Conservation (phyloP, 1,140 invertebrate species). For the Atopsyche davidsoni region DNA sequence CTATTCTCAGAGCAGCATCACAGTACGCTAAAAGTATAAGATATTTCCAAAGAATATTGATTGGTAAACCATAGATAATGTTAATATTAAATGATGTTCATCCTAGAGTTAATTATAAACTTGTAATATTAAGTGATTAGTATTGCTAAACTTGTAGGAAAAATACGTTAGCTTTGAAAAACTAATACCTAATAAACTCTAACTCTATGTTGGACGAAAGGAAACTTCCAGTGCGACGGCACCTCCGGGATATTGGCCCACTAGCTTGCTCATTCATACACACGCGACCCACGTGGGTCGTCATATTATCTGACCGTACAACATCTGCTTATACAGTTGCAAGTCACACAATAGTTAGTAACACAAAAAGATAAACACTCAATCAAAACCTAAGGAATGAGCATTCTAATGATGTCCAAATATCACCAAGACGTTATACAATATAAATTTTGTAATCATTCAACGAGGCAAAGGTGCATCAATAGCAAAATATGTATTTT, state of each 20-base stretch:
- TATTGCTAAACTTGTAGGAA: conserved; percentile 21
- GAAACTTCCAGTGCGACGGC: background rate
- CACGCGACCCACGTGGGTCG: too few relatives aligned
- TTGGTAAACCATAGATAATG: conserved; percentile 2
- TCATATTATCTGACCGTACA: too few relatives aligned
- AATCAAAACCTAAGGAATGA: too few relatives aligned
- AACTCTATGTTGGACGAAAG: background rate
- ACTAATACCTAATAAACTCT: conserved; percentile 14
- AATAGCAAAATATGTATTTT: too few relatives aligned
- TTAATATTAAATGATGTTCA: conserved; percentile 6
- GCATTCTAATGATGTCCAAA: too few relatives aligned
- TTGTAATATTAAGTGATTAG: conserved; percentile 20
- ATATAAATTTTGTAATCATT: too few relatives aligned
- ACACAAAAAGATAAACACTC: too few relatives aligned
- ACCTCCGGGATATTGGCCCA: background rate
- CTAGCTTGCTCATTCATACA: background rate
- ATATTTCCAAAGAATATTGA: conserved; percentile 12
- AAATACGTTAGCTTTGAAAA: conserved; percentile 22
- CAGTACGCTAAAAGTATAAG: conserved; percentile 11
- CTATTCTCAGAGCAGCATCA: conserved; percentile 26
- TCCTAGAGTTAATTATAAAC: conserved; percentile 5
- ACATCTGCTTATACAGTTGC: too few relatives aligned
- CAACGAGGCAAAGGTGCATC: too few relatives aligned
- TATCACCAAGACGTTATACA: too few relatives aligned
- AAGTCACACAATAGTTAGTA: too few relatives aligned